phyloP scores from a whole-genome alignment of 2,797 vertebrate species.

The Hydrophis major region DNA sequence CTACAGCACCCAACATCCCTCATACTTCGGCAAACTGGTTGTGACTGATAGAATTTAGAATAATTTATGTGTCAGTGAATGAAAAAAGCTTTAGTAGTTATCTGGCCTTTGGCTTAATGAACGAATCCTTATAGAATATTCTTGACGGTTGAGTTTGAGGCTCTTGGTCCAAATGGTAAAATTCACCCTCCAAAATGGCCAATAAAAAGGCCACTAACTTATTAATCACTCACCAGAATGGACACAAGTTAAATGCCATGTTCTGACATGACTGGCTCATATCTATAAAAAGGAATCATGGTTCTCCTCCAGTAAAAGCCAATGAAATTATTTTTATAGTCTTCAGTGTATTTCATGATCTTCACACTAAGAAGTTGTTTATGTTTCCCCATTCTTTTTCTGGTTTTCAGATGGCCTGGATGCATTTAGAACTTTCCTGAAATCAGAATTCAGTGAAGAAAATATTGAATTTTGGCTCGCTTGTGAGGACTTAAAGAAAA shows the following conservation, averaged over 20 bases:
- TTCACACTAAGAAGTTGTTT: background rate
- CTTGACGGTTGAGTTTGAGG: background rate
- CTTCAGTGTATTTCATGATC: background rate
- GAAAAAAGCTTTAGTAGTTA: background rate
- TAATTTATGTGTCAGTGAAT: background rate
- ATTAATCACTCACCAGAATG: background rate
- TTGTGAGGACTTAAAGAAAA: constrained; percentile 92
- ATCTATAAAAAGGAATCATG: background rate
- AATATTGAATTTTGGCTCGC: constrained; percentile 95
- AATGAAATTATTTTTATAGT: background rate
- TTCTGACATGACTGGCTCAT: background rate
- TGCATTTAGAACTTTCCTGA: constrained; percentile 88
- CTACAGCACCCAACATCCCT: background rate
- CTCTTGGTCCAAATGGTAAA: background rate
- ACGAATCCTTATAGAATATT: background rate
- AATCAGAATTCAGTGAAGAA: constrained; percentile 94
- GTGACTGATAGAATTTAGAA: background rate
- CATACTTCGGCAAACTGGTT: background rate
- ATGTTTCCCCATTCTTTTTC: background rate
- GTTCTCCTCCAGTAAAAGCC: background rate
- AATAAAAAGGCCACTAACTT: background rate
- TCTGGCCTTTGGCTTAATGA: background rate
- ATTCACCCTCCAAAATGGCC: background rate
- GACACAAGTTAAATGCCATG: background rate
- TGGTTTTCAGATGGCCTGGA: constrained; percentile 79